phyloP scores from a whole-genome alignment of 2,113 vertebrate genomes.

The Propithecus coquereli region DNA sequence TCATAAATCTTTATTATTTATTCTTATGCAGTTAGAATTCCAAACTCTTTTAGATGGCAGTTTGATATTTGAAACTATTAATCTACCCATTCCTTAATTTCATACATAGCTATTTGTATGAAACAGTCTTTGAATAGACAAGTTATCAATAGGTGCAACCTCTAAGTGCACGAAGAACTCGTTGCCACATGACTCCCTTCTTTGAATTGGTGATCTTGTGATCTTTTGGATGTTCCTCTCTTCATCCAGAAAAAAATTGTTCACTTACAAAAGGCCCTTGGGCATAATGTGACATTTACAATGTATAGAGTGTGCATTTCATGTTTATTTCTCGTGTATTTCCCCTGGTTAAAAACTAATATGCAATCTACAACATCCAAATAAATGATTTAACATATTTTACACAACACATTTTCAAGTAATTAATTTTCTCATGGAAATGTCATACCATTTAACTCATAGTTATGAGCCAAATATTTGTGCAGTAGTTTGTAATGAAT shows the following conservation, averaged over 20 bases:
- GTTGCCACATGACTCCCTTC: slow-evolving; percentile 67
- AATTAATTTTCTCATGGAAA: slow-evolving; percentile 85
- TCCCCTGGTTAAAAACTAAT: slow-evolving; percentile 79
- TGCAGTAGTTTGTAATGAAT: slow-evolving; percentile 83
- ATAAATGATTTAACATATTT: slow-evolving; percentile 81
- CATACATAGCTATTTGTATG: background rate
- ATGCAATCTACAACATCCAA: slow-evolving; percentile 74
- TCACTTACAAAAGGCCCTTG: slow-evolving; percentile 77
- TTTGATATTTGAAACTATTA: slow-evolving; percentile 27
- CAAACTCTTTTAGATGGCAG: slow-evolving; percentile 33
- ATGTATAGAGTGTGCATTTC: slow-evolving; percentile 73
- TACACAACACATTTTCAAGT: slow-evolving; percentile 82
- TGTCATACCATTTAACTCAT: slow-evolving; percentile 84
- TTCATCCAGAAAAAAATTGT: slow-evolving; percentile 75
- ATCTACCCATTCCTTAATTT: background rate
- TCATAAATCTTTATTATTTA: slow-evolving; percentile 35
- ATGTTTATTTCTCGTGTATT: slow-evolving; percentile 80
- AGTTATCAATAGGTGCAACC: slow-evolving; percentile 34
- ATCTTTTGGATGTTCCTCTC: slow-evolving; percentile 56
- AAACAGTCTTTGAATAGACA: slow-evolving; percentile 60
- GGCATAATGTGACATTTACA: slow-evolving; percentile 82
- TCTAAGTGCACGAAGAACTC: slow-evolving; percentile 46
- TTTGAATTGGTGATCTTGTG: slow-evolving; percentile 30
- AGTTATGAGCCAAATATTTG: slow-evolving; percentile 84
- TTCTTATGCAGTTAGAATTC: slow-evolving; percentile 23